Base-by-base conservation (phyloP, 2,797 vertebrate species). In the Argya squamiceps region DNA sequence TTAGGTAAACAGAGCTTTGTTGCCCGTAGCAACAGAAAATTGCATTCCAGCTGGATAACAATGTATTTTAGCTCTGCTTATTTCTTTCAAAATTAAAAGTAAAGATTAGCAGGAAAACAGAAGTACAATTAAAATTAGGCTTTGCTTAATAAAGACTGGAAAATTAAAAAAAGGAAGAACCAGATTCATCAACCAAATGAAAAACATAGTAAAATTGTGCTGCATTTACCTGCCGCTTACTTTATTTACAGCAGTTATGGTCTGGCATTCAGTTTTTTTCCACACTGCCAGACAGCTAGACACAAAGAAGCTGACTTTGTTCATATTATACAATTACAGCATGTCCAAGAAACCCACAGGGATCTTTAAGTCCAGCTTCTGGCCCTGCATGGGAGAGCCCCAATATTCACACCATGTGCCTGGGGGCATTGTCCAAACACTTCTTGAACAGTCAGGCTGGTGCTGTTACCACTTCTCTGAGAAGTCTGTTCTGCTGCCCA, bases 1-100 rank as follows among this genome's bases (percentile, higher is more conserved):
- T 91, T 96, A 96, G 75, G 77, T 93, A 96, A 96, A 94, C 69
- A 82, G 74, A 88, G 73, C 34, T 94, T 95, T 79, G 95, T 96
- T 94, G 82, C 91, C 81, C 21, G 0, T 97, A 90, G 96, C 94
- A 97, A 96, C 92, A 88, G 88, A 94, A 96, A 92, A 92, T 69
- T 95, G 43, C 77, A 56, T 93, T 96, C 65, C 78, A 75, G 37
- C 21, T 70, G 76, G 39, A 82, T 79, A 85, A 84, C 39, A 77
- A 89, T 69, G 44, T 88, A 59, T 89, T 96, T 95, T 75, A 84
- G 14, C 59, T 96, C 70, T 44, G 11, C 34, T 91, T 94, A 36
- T 94, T 96, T 87, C 41, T 82, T 76, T 85, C 47, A 73, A 91
- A 94, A 47, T 88, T 88, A 75, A 78, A 94, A 96, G 82, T 53